phyloP scores from a whole-genome alignment of 2,888 invertebrate genomes.

The Drosophila maculinotata region DNA sequence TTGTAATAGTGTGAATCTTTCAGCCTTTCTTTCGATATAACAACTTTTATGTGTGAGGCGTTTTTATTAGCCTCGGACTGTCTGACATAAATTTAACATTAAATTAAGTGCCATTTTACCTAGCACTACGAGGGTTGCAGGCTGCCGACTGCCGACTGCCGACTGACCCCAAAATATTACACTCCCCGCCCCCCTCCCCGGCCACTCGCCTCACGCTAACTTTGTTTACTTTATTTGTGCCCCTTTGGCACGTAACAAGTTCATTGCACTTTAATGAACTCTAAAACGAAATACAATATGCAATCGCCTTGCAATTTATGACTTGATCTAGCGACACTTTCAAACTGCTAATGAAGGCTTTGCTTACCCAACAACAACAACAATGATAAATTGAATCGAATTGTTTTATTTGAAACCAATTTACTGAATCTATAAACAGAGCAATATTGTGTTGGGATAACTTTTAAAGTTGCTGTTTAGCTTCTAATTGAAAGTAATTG shows the following conservation, averaged over 20 bases:
- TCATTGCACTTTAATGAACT: conserved; percentile 72
- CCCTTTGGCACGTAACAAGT: conserved; percentile 43
- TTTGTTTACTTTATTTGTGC: background rate
- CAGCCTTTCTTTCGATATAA: conserved; percentile 28
- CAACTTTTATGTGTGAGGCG: conserved; percentile 53
- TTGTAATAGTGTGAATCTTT: conserved; percentile 55
- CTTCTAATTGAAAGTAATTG: too few species aligned
- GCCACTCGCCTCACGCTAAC: too few species aligned
- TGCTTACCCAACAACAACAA: too few species aligned
- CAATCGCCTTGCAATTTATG: conserved; percentile 36
- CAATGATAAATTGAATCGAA: background rate
- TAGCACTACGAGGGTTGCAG: conserved; percentile 35
- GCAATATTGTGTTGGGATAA: too few species aligned
- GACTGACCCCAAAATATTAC: conserved; percentile 40
- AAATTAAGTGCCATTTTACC: conserved; percentile 74
- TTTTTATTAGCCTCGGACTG: conserved; percentile 70
- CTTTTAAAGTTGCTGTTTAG: too few species aligned
- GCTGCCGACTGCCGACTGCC: conserved; percentile 9
- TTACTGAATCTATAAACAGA: too few species aligned
- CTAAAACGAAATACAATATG: conserved; percentile 38
- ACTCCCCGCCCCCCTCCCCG: background rate
- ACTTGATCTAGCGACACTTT: conserved; percentile 14
- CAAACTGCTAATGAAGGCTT: conserved; percentile 6
- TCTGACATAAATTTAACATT: conserved; percentile 75
- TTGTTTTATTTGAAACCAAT: too few species aligned